These are phyloP conservation scores for Lordiphosa clarofinis DNA, from an alignment of 1,140 invertebrate genomes.

Conservation along the genomic window DNA sequence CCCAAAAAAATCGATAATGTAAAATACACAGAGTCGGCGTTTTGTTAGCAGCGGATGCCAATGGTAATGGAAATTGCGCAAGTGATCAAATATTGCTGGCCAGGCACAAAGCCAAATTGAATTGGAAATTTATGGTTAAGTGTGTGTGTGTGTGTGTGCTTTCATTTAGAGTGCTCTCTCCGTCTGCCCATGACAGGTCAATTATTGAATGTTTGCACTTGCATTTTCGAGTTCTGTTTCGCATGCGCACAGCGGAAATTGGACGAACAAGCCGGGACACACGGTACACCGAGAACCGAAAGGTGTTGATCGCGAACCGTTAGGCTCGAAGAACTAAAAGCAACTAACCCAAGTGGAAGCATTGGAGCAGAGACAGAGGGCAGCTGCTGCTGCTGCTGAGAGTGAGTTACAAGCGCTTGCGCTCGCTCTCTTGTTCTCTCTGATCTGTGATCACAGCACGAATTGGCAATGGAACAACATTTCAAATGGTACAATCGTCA, in stretches of 20 bases:
- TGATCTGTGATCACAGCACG: background rate
- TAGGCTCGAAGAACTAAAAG: conserved; percentile 19
- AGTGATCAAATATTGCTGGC: conserved; percentile 56
- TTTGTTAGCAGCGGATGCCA: conserved; percentile 26
- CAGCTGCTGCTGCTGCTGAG: background rate
- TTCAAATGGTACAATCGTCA: no score
- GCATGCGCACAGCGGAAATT: conserved; percentile 49
- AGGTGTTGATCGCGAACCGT: conserved; percentile 8
- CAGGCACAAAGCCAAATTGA: conserved; percentile 40
- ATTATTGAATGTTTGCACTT: conserved; percentile 29
- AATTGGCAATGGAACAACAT: conserved; percentile 1
- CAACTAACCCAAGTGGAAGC: conserved; percentile 1
- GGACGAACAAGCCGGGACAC: conserved; percentile 7
- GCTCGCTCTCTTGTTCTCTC: conserved; percentile 2
- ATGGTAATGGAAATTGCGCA: conserved; percentile 46
- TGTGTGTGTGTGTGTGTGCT: conserved; percentile 30
- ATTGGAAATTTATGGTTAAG: conserved; percentile 2
- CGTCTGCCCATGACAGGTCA: conserved; percentile 3
- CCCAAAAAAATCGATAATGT: conserved; percentile 51
- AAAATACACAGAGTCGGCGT: conserved; percentile 44
- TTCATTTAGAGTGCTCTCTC: conserved; percentile 25
- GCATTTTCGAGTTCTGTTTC: conserved; percentile 42
- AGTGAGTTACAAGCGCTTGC: conserved; percentile 14
- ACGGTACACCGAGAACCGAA: background rate
- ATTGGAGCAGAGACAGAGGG: no score